These are phyloP conservation scores for Ciconia maguari DNA, from an alignment of 2,113 vertebrate species.

Conservation along the genomic window DNA sequence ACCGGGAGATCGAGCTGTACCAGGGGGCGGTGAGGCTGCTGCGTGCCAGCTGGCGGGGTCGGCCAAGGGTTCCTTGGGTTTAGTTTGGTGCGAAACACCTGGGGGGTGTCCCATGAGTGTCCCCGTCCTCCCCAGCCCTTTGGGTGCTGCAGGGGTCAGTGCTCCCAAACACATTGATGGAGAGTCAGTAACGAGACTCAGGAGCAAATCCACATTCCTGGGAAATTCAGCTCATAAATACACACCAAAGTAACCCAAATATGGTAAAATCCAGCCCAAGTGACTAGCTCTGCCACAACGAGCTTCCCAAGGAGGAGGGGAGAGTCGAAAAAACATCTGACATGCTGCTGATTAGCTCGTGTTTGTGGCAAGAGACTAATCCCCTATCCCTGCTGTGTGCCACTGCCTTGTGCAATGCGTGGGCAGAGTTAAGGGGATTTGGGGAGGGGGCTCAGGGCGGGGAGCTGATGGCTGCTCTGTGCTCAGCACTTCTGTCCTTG, in stretches of 20 bases:
- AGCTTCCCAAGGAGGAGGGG: background rate
- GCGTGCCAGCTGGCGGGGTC: fast-evolving
- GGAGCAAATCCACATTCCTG: background rate
- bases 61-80: fast-evolving
- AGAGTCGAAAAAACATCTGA: background rate
- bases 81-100: background rate
- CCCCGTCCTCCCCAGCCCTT: background rate
- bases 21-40: constrained; percentile 89
- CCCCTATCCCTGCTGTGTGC: background rate
- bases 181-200: background rate
- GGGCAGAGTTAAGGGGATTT: background rate
- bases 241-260: background rate
- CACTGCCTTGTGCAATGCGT: fast-evolving
- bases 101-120: background rate
- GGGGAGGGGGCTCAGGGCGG: background rate
- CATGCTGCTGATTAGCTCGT: background rate
- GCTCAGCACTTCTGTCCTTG: background rate
- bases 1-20: constrained; percentile 91
- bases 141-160: background rate
- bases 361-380: background rate
- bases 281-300: fast-evolving
- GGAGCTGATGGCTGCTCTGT: background rate
- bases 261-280: background rate
- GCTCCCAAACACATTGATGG: background rate
- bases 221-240: background rate